Percentiles rank a stretch among this genome's conserved stretches.
phyloP scores from a whole-genome alignment of 2,113 vertebrate species.

The Hippocampus comes region DNA sequence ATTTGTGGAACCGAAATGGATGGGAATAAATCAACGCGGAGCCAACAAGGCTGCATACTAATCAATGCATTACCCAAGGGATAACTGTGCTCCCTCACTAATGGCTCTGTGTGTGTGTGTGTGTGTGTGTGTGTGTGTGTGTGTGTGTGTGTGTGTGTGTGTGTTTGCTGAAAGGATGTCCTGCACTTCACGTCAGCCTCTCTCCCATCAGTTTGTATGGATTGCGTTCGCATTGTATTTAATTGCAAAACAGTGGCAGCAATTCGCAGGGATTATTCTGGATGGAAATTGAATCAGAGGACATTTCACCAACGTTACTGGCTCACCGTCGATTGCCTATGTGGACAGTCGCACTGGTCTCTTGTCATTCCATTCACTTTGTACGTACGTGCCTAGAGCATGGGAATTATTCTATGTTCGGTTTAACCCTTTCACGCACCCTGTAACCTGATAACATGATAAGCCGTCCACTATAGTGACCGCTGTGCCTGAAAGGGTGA shows the following conservation, averaged over 20 bases:
- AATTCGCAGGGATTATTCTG: constrained; percentile 17
- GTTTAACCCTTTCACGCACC: background rate
- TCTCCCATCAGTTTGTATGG: constrained; percentile 22
- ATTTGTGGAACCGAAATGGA: constrained; percentile 50
- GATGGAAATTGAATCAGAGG: constrained; percentile 47
- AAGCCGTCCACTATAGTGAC: too few species aligned
- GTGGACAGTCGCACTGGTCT: background rate
- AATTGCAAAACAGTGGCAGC: constrained; percentile 39
- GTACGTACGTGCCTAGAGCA: background rate
- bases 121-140: constrained; percentile 14
- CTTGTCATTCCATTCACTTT: constrained; percentile 19
- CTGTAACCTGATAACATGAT: too few species aligned
- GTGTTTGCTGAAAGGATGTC: background rate
- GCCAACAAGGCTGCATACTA: constrained; percentile 56
- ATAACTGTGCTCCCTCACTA: constrained; percentile 36
- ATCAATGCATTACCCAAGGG: constrained; percentile 49
- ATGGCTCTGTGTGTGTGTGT: constrained; percentile 23
- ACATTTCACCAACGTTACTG: constrained; percentile 23
- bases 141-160: too few species aligned
- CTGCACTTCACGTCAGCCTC: constrained; percentile 28
- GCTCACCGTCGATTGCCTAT: constrained; percentile 19
- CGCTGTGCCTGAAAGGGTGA: background rate
- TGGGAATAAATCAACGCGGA: constrained; percentile 51
- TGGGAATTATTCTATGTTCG: constrained; percentile 16
- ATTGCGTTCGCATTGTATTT: constrained; percentile 28